These are phyloP conservation scores for Drosophila neutralis DNA, from an alignment of 2,888 invertebrate species.

Conservation along the genomic window DNA sequence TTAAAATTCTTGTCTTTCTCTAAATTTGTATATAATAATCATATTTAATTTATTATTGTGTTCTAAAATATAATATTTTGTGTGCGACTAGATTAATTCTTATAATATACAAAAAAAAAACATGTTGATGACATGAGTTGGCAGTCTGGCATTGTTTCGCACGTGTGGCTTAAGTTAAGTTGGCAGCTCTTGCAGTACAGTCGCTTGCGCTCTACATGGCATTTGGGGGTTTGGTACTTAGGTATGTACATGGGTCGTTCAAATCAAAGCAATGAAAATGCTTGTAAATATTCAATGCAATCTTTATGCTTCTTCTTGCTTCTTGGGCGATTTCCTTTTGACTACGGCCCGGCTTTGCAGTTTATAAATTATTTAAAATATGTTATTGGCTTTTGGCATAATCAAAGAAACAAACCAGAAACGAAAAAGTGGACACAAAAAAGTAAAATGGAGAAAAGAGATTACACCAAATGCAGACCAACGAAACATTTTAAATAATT, in stretches of 20 bases:
- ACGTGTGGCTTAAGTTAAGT: slow-evolving; percentile 53
- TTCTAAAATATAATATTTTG: slow-evolving; percentile 38
- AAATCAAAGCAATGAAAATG: slow-evolving; percentile 82
- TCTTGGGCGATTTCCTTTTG: slow-evolving; percentile 29
- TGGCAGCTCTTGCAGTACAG: slow-evolving; percentile 69
- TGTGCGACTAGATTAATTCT: slow-evolving; percentile 30
- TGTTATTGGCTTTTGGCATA: slow-evolving; percentile 66
- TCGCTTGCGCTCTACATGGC: slow-evolving; percentile 53
- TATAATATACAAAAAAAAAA: slow-evolving; percentile 5
- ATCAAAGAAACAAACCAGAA: slow-evolving; percentile 22
- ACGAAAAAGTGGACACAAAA: slow-evolving; percentile 10
- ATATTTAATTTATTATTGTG: neutral
- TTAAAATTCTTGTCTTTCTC: neutral
- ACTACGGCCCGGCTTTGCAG: slow-evolving; percentile 65
- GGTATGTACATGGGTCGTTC: slow-evolving; percentile 54
- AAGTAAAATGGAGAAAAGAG: slow-evolving; percentile 5
- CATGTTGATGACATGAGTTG: slow-evolving; percentile 46
- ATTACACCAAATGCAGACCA: slow-evolving; percentile 55
- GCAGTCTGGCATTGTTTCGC: slow-evolving; percentile 38
- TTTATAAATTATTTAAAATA: slow-evolving; percentile 75
- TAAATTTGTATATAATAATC: neutral
- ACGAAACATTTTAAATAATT: slow-evolving; percentile 75
- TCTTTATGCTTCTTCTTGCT: slow-evolving; percentile 40
- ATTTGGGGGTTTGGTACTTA: slow-evolving; percentile 11
- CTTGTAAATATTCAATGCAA: slow-evolving; percentile 81